Conservation (phyloP, 2,113 vertebrate species). For the Ibidorhyncha struthersii region DNA sequence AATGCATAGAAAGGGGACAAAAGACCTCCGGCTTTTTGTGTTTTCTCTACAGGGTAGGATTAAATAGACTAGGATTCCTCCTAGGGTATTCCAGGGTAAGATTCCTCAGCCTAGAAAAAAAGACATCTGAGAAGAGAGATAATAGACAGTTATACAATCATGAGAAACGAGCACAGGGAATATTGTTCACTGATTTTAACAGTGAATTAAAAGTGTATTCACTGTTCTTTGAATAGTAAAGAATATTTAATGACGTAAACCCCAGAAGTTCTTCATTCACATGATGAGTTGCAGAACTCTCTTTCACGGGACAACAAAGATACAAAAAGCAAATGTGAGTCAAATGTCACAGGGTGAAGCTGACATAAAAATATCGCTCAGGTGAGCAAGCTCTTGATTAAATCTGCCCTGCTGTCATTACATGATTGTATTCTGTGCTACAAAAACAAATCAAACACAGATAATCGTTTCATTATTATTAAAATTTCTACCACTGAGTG, state of each 20-base stretch:
- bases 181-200: background rate
- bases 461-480: background rate
- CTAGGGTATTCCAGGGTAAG: too few species aligned
- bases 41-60: background rate
- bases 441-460: background rate
- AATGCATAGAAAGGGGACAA: background rate
- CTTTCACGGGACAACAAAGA: background rate
- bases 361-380: background rate
- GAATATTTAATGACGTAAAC: background rate
- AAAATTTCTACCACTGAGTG: background rate
- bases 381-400: background rate
- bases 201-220: background rate
- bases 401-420: background rate
- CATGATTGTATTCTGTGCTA: background rate
- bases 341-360: background rate
- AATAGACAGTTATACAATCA: background rate
- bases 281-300: background rate
- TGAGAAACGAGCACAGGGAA: background rate
- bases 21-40: background rate
- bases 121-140: background rate
- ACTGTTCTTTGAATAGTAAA: background rate
- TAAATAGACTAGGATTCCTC: background rate
- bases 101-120: background rate
- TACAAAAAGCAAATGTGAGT: background rate
- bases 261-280: background rate